Evolutionary conservation across 2,797 vertebrate genomes (phyloP).

Genomic region (Pipistrellus kuhlii): DNA sequence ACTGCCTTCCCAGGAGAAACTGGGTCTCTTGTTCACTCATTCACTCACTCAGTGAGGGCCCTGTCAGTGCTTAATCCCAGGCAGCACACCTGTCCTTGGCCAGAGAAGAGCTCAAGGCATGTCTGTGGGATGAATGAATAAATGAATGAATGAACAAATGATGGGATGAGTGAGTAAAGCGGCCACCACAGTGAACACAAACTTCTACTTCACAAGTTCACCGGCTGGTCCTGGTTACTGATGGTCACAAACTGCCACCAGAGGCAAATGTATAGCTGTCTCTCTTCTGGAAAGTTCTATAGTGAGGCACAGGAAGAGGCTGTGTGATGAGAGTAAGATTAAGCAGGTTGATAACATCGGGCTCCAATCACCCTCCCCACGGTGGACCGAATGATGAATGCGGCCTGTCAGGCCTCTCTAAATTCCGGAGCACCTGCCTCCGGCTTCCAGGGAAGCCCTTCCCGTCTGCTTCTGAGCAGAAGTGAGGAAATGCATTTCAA

Average conservation of each 20-base stretch:
- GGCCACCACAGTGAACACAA: not conserved
- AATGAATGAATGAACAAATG: not conserved
- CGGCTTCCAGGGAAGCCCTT: conserved; percentile 34
- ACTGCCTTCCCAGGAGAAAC: not conserved
- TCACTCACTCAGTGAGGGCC: not conserved
- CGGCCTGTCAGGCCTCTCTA: conserved; percentile 50
- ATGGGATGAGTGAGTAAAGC: not conserved
- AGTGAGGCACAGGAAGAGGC: conserved; percentile 63
- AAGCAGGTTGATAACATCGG: conserved; percentile 67
- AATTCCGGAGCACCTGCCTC: conserved; percentile 52
- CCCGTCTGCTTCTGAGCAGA: conserved; percentile 33
- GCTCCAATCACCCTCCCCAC: conserved; percentile 59
- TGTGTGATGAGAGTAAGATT: conserved; percentile 66
- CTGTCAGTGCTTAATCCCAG: not conserved
- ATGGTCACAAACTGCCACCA: conserved; percentile 17
- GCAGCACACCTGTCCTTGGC: not conserved
- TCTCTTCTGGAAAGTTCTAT: conserved; percentile 62
- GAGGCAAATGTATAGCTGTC: conserved; percentile 38
- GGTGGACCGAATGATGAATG: conserved; percentile 64
- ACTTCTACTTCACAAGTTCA: not conserved
- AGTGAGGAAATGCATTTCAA: conserved; percentile 51
- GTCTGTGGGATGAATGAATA: not conserved
- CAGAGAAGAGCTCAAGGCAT: not conserved
- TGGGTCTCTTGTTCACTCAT: not conserved
- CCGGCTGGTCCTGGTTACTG: not conserved